Evolutionary conservation across 2,797 vertebrate species (phyloP).

Genomic region (Enteromius unitaeniatus): DNA sequence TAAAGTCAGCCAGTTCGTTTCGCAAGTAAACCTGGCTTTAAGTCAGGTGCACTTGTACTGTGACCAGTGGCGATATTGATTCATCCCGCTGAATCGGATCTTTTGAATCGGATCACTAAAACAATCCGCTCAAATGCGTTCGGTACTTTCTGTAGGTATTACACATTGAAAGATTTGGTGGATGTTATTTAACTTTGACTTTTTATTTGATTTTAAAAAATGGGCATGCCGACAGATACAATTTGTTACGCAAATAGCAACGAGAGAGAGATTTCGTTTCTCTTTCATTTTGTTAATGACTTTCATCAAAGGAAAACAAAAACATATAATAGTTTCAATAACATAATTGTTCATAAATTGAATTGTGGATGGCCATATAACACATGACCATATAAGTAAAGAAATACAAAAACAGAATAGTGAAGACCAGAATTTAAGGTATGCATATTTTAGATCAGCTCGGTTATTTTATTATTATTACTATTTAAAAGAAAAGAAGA

Average conservation of each 20-base stretch:
- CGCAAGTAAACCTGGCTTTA: neutral
- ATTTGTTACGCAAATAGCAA: neutral
- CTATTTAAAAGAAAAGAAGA: neutral
- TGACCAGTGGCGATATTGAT: slow-evolving; percentile 1
- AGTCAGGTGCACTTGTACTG: slow-evolving; percentile 10
- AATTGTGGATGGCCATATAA: neutral
- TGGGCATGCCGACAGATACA: neutral
- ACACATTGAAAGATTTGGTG: neutral
- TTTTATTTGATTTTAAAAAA: neutral
- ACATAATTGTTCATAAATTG: neutral
- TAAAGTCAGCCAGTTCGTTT: neutral
- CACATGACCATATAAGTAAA: neutral
- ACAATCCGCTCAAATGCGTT: slow-evolving; percentile 4
- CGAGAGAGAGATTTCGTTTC: neutral
- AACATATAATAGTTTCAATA: neutral
- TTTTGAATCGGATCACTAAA: slow-evolving; percentile 30
- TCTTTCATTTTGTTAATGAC: neutral
- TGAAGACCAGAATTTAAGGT: neutral
- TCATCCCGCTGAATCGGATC: neutral
- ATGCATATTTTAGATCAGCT: neutral
- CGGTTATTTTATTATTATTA: neutral
- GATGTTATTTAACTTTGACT: neutral
- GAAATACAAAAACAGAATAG: neutral
- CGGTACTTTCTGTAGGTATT: neutral
- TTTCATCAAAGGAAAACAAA: neutral